These are phyloP conservation scores for Lasioglossum lativentre DNA, from an alignment of 2,888 invertebrate species.

Conservation along the genomic window DNA sequence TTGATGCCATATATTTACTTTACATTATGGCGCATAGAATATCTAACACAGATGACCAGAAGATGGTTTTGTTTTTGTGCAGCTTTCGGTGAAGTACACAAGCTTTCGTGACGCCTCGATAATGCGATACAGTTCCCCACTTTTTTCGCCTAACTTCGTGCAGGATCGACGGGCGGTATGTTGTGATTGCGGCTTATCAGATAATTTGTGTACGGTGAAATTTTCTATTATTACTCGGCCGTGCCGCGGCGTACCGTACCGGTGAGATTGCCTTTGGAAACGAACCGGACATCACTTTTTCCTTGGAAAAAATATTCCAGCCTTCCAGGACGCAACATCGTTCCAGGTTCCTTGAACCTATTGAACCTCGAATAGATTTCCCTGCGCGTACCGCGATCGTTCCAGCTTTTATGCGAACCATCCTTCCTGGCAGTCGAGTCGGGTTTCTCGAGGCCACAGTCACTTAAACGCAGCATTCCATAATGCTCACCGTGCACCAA, in stretches of 20 bases:
- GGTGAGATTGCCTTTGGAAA: conserved; percentile 41
- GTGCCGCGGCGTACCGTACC: conserved; percentile 32
- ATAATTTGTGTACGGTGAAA: conserved; percentile 45
- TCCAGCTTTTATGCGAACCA: neutral
- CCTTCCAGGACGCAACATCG: neutral
- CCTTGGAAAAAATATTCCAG: conserved; percentile 33
- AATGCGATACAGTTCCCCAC: conserved; percentile 45
- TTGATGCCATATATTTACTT: neutral
- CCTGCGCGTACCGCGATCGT: neutral
- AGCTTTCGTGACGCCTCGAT: conserved; percentile 43
- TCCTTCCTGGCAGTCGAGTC: neutral
- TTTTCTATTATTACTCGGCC: conserved; percentile 64
- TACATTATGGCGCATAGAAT: neutral
- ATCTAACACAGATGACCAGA: neutral
- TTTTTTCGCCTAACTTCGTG: conserved; percentile 26
- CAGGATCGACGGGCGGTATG: conserved; percentile 22
- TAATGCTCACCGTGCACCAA: neutral
- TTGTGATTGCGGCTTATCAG: conserved; percentile 55
- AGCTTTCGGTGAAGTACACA: conserved; percentile 23
- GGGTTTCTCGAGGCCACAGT: neutral
- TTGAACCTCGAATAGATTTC: neutral
- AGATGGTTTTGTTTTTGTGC: conserved; percentile 18
- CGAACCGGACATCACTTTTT: conserved; percentile 28
- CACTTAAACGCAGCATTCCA: neutral
- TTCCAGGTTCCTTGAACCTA: conserved; percentile 30